Conservation (phyloP, 2,888 invertebrate genomes). For the Eristalis arbustorum region DNA sequence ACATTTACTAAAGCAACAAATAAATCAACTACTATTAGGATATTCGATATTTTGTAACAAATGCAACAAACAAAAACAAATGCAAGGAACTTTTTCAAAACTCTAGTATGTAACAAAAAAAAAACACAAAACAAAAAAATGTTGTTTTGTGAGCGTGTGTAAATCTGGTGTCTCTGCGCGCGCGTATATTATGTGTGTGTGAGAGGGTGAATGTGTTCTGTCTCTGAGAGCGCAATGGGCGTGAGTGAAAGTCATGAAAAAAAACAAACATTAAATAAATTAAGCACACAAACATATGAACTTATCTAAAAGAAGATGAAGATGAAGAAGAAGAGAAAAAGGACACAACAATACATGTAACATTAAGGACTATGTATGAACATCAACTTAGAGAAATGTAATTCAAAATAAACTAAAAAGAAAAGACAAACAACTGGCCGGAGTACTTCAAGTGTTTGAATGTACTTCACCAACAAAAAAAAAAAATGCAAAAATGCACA, state of each 20-base stretch:
- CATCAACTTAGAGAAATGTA: background rate
- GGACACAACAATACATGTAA: constrained; percentile 2
- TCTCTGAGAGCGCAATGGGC: constrained; percentile 51
- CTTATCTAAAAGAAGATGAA: background rate
- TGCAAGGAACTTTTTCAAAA: constrained; percentile 71
- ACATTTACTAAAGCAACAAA: constrained; percentile 64
- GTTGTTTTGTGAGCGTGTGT: constrained; percentile 40
- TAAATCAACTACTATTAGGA: constrained; percentile 59
- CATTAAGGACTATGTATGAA: constrained; percentile 10
- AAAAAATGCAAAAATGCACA: background rate
- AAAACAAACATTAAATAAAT: constrained; percentile 20
- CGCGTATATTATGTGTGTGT: constrained; percentile 69
- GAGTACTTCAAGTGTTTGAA: background rate
- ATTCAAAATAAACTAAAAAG: background rate
- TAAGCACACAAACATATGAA: constrained; percentile 46
- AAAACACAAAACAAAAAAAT: constrained; percentile 24
- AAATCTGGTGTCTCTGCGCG: constrained; percentile 60
- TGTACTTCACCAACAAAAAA: background rate
- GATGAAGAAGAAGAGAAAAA: constrained; percentile 9
- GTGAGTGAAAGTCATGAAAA: constrained; percentile 44
- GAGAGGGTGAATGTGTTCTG: constrained; percentile 56
- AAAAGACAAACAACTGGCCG: background rate
- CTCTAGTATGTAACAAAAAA: constrained; percentile 64
- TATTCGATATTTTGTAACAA: constrained; percentile 68
- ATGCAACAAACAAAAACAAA: constrained; percentile 45